Conservation (phyloP, 2,888 invertebrate genomes). For the Melipona beecheii region DNA sequence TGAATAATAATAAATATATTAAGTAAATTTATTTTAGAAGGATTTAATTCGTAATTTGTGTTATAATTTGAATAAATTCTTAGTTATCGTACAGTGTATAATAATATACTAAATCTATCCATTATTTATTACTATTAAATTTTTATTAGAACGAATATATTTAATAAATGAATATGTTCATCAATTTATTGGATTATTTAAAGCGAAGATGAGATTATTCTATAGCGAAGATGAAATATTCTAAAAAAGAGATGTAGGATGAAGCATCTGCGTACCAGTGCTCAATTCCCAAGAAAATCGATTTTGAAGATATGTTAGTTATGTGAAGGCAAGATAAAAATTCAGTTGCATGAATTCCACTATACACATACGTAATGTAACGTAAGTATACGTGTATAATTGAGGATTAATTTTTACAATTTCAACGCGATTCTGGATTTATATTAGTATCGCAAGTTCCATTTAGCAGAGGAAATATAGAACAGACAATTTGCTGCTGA, state of each 20-base stretch:
- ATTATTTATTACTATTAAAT: not conserved
- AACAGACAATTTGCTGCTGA: too few species aligned
- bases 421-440: too few species aligned
- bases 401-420: too few species aligned
- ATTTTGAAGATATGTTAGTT: not conserved
- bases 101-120: not conserved
- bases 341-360: not conserved
- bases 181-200: not conserved
- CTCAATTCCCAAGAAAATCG: not conserved
- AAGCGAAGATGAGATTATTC: not conserved
- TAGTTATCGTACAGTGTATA: not conserved
- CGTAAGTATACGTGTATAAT: too few species aligned
- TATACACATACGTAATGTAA: too few species aligned
- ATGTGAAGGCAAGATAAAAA: not conserved
- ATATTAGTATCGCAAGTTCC: too few species aligned
- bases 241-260: not conserved
- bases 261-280: not conserved
- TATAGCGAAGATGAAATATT: not conserved
- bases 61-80: not conserved
- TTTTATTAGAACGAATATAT: too few species aligned
- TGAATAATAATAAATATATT: not conserved
- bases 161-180: too few species aligned
- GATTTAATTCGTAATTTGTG: too few species aligned
- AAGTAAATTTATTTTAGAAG: too few species aligned
- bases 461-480: too few species aligned